Evolutionary conservation across 2,113 vertebrate species (phyloP).

Genomic region (Tragelaphus buxtoni): DNA sequence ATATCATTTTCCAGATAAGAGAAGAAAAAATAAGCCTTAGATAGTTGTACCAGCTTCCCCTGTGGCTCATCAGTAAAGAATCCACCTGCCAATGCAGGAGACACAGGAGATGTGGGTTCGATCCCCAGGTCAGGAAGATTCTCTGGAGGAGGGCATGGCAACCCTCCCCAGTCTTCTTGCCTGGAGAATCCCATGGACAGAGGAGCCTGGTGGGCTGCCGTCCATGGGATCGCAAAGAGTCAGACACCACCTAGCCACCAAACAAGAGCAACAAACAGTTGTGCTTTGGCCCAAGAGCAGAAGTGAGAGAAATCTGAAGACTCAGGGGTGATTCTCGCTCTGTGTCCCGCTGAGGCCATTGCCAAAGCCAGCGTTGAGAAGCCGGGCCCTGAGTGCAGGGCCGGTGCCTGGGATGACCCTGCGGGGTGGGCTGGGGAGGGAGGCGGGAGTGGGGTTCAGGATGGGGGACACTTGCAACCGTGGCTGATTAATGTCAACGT

Average conservation of each 20-base stretch:
- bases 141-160: neutral
- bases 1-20: neutral
- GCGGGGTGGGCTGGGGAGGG: neutral
- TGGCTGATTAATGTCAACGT: neutral
- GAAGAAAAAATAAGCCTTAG: neutral
- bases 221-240: neutral
- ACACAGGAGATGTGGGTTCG: neutral
- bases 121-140: neutral
- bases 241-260: neutral
- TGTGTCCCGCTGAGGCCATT: accelerated
- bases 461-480: neutral
- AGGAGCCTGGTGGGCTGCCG: neutral
- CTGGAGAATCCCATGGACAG: neutral
- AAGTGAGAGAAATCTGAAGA: neutral
- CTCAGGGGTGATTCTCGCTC: neutral
- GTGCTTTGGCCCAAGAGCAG: neutral
- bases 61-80: neutral
- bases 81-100: neutral
- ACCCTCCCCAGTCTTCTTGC: neutral
- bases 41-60: neutral
- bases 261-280: neutral
- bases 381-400: neutral
- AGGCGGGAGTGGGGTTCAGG: neutral
- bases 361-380: neutral
- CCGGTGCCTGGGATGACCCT: neutral